Evolutionary conservation across 2,888 invertebrate species (phyloP).

Genomic region (Epistrophella euchroma): DNA sequence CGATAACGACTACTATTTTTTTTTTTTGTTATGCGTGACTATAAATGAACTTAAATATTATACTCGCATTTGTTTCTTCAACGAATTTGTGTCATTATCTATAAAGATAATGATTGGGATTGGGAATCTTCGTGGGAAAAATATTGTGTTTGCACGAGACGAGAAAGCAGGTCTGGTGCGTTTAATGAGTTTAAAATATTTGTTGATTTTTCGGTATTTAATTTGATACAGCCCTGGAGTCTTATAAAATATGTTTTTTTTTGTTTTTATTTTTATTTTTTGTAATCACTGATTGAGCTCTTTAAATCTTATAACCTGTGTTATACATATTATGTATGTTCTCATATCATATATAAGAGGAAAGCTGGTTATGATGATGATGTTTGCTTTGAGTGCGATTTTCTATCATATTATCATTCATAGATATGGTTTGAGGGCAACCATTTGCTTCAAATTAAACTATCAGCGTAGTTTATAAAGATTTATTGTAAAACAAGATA

Average conservation of each 20-base stretch:
- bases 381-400: slow-evolving; percentile 49
- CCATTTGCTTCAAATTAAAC: slow-evolving; percentile 36
- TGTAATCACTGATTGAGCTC: slow-evolving; percentile 30
- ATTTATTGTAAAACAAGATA: slow-evolving; percentile 30
- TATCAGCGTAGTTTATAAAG: slow-evolving; percentile 28
- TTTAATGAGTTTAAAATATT: slow-evolving; percentile 69
- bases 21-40: slow-evolving; percentile 26
- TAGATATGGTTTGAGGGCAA: slow-evolving; percentile 39
- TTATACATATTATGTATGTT: slow-evolving; percentile 1
- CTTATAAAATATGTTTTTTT: not conserved
- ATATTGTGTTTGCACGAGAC: not conserved
- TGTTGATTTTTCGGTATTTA: slow-evolving; percentile 67
- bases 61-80: slow-evolving; percentile 30
- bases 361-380: slow-evolving; percentile 58
- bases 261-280: slow-evolving; percentile 1
- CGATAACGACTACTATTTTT: slow-evolving; percentile 37
- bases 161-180: slow-evolving; percentile 11
- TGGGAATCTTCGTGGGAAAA: slow-evolving; percentile 67
- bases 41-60: slow-evolving; percentile 34
- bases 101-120: slow-evolving; percentile 62
- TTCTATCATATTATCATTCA: slow-evolving; percentile 4
- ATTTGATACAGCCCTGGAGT: slow-evolving; percentile 60
- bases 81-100: slow-evolving; percentile 59
- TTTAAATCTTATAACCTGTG: slow-evolving; percentile 37
- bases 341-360: slow-evolving; percentile 5